Evolutionary conservation across 2,888 invertebrate genomes (phyloP).

Genomic region (Nymphalis c-album): DNA sequence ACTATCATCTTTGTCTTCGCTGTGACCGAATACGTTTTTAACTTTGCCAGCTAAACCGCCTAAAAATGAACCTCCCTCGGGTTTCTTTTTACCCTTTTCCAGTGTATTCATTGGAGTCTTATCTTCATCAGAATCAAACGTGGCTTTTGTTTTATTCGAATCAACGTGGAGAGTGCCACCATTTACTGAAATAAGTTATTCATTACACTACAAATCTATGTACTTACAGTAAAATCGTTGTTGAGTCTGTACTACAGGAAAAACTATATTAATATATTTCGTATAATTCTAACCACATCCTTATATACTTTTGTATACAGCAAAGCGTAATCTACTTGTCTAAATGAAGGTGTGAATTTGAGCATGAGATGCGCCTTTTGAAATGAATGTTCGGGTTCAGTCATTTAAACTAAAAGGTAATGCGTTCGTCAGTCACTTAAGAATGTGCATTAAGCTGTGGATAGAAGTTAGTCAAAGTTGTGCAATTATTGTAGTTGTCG

Average conservation of each 20-base stretch:
- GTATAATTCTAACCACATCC: neutral
- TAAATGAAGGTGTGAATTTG: slow-evolving; percentile 7
- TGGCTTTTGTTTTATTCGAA: slow-evolving; percentile 79
- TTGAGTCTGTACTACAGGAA: slow-evolving; percentile 33
- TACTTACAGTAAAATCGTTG: slow-evolving; percentile 35
- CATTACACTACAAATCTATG: slow-evolving; percentile 34
- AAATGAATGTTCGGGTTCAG: neutral
- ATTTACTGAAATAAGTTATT: slow-evolving; percentile 59
- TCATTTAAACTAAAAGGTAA: neutral
- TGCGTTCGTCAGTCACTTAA: slow-evolving; percentile 9
- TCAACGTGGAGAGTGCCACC: slow-evolving; percentile 73
- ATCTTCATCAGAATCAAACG: slow-evolving; percentile 80
- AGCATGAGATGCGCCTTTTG: slow-evolving; percentile 3
- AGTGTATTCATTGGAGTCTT: slow-evolving; percentile 80
- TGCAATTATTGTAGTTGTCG: neutral
- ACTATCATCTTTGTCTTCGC: slow-evolving; percentile 66
- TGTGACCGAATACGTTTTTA: slow-evolving; percentile 68
- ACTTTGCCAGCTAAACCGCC: slow-evolving; percentile 72
- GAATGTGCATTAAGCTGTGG: slow-evolving; percentile 16
- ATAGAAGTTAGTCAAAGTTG: slow-evolving; percentile 10
- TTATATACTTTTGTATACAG: slow-evolving; percentile 2
- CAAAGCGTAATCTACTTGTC: slow-evolving; percentile 8
- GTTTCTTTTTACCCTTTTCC: slow-evolving; percentile 75
- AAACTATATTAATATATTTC: slow-evolving; percentile 18
- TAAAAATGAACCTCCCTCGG: slow-evolving; percentile 67